phyloP scores from a whole-genome alignment of 1,140 invertebrate species.

The Drosophila suzukii region DNA sequence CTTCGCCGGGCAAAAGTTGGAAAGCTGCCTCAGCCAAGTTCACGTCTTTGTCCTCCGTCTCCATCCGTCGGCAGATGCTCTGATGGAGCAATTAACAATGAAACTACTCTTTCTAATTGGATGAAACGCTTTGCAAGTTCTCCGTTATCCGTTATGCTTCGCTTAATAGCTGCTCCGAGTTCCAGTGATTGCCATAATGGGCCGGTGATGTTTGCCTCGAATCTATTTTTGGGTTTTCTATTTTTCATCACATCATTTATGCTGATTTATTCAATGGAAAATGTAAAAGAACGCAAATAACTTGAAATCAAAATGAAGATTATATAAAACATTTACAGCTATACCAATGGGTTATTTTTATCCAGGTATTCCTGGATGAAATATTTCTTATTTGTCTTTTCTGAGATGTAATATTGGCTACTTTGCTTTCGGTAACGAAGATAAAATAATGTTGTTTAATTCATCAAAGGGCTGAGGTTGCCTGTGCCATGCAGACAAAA shows the following conservation, averaged over 20 bases:
- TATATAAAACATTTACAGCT: too few species aligned
- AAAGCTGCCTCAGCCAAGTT: slow-evolving; percentile 5
- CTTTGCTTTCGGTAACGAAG: background rate
- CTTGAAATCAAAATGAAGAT: background rate
- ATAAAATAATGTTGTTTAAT: slow-evolving; percentile 32
- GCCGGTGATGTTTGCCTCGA: background rate
- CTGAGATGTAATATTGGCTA: background rate
- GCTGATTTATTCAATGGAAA: background rate
- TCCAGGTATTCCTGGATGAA: background rate
- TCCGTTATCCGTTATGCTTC: slow-evolving; percentile 65
- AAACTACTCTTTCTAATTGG: slow-evolving; percentile 81
- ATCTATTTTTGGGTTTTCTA: background rate
- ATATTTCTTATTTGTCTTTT: background rate
- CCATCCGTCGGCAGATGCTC: slow-evolving; percentile 1
- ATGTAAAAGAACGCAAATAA: slow-evolving; percentile 6
- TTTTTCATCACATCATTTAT: background rate
- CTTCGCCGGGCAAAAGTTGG: slow-evolving; percentile 31
- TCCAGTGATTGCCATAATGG: background rate
- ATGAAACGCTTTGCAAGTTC: slow-evolving; percentile 81
- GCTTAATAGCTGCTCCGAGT: slow-evolving; percentile 37
- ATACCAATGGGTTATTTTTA: too few species aligned
- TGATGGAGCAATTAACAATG: slow-evolving; percentile 75
- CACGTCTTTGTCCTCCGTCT: background rate
- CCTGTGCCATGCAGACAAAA: slow-evolving; percentile 1
- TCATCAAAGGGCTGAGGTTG: slow-evolving; percentile 40